Evolutionary conservation across 2,113 vertebrate species (phyloP).

Genomic region (Tragelaphus scriptus): DNA sequence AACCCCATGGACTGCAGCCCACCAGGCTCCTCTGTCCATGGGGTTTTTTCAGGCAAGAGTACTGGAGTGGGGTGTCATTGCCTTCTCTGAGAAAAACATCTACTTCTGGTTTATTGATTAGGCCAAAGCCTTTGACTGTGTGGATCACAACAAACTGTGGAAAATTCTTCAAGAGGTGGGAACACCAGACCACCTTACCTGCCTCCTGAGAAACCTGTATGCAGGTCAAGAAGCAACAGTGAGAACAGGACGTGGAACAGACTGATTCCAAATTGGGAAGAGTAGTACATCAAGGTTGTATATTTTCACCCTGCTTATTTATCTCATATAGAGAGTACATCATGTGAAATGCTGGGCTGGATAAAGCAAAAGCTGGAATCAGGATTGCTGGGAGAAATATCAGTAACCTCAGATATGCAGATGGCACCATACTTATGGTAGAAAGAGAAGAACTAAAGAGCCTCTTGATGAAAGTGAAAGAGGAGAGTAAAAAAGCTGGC

Average conservation of each 20-base stretch:
- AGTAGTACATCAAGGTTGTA: neutral
- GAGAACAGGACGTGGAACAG: neutral
- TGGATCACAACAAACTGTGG: neutral
- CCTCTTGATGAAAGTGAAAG: neutral
- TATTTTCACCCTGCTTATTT: neutral
- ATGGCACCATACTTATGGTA: neutral
- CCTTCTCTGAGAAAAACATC: neutral
- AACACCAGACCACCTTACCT: neutral
- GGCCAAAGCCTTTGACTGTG: neutral
- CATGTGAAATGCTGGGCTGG: neutral
- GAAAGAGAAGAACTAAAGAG: neutral
- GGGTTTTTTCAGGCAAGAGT: too few relatives aligned
- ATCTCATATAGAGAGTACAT: neutral
- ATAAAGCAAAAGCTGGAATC: neutral
- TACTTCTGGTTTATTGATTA: neutral
- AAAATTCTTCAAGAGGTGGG: neutral
- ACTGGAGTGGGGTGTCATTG: too few relatives aligned
- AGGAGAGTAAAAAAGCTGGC: neutral
- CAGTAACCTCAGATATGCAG: neutral
- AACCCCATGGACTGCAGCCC: too few relatives aligned
- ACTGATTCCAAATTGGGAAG: neutral
- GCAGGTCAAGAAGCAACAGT: neutral
- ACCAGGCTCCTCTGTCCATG: too few relatives aligned
- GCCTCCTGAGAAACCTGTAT: neutral
- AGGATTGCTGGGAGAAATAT: neutral